Conservation (phyloP, 1,140 invertebrate genomes). For the Nephotettix cincticeps region DNA sequence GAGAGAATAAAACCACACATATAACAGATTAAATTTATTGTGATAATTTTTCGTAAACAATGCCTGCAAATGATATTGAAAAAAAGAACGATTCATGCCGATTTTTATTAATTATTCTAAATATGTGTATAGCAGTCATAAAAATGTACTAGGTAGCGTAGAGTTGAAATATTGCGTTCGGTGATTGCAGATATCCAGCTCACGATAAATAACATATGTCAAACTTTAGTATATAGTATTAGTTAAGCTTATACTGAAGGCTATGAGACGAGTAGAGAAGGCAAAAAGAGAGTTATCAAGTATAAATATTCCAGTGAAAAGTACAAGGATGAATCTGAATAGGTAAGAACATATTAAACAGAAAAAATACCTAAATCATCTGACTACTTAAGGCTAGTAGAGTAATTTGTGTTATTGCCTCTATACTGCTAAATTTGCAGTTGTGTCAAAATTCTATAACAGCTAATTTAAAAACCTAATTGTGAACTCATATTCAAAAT, state of each 20-base stretch:
- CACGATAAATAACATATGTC: conserved; percentile 13
- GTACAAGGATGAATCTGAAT: background rate
- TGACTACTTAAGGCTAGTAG: background rate
- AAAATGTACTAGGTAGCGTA: conserved; percentile 18
- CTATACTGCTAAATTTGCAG: background rate
- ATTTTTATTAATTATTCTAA: background rate
- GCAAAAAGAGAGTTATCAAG: conserved; percentile 6
- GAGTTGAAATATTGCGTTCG: conserved; percentile 6
- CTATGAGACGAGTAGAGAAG: background rate
- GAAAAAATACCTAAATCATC: background rate
- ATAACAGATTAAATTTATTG: conserved; percentile 24
- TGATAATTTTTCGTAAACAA: conserved; percentile 21
- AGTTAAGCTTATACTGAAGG: conserved; percentile 18
- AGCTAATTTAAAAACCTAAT: too few relatives aligned
- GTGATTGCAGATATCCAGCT: background rate
- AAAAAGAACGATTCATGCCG: background rate
- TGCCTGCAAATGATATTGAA: conserved; percentile 2
- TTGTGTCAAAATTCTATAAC: background rate
- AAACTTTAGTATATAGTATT: conserved; percentile 18
- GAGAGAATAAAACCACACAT: background rate
- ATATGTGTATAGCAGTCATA: background rate
- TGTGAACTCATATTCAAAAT: too few relatives aligned
- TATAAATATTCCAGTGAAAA: conserved; percentile 8
- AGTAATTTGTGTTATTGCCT: conserved; percentile 7
- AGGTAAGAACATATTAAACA: background rate